Evolutionary conservation across 2,113 vertebrate species (phyloP).

Genomic region (Tyrannus savana): DNA sequence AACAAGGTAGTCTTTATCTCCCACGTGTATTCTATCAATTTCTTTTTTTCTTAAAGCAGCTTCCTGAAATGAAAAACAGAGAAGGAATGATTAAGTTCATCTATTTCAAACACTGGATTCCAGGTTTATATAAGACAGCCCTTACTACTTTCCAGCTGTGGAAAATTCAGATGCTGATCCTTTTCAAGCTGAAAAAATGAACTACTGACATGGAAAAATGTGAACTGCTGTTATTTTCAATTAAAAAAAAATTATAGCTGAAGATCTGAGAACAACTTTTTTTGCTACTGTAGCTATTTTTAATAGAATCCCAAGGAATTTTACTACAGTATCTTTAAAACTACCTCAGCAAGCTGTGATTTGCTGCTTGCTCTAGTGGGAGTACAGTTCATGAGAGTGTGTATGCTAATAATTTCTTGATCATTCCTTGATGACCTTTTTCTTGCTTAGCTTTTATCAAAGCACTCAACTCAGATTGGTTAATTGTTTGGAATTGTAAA

Average conservation of each 20-base stretch:
- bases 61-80: slow-evolving; percentile 72
- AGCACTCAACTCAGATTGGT: background rate
- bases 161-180: background rate
- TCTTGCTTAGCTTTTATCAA: background rate
- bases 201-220: background rate
- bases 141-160: background rate
- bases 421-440: background rate
- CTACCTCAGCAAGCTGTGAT: background rate
- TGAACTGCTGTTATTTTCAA: background rate
- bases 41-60: slow-evolving; percentile 67
- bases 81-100: slow-evolving; percentile 14
- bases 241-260: background rate
- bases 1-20: slow-evolving; percentile 52
- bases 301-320: background rate
- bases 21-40: slow-evolving; percentile 28
- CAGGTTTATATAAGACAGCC: background rate
- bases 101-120: background rate
- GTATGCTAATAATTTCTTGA: no score
- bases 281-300: background rate
- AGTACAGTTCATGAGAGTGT: no score
- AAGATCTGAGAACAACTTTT: background rate
- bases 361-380: background rate
- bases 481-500: background rate
- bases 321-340: background rate
- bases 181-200: background rate